phyloP scores from a whole-genome alignment of 2,888 invertebrate species.

The Neocrepidodera transversa region DNA sequence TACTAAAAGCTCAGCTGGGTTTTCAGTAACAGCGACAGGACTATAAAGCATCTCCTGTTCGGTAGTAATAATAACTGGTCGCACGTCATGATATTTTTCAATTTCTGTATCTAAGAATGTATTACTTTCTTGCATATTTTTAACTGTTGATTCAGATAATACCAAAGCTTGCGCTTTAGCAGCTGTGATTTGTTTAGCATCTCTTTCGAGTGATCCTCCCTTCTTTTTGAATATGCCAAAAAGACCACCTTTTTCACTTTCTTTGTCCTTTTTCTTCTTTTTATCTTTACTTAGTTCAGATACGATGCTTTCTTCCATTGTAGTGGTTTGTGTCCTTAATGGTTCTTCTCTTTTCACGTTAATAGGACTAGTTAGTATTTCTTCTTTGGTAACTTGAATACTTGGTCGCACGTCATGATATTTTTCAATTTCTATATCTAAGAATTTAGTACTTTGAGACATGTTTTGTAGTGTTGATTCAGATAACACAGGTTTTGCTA shows the following conservation, averaged over 20 bases:
- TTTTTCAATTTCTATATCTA: slow-evolving; percentile 37
- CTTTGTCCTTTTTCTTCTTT: background rate
- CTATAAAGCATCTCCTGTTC: background rate
- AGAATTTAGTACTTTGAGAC: slow-evolving; percentile 38
- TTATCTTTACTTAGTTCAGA: slow-evolving; percentile 24
- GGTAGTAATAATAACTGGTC: background rate
- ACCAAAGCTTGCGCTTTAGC: background rate
- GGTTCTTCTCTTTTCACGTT: background rate
- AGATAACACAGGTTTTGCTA: slow-evolving; percentile 31
- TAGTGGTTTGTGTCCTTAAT: background rate
- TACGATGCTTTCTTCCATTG: slow-evolving; percentile 6
- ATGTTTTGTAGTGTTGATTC: slow-evolving; percentile 38
- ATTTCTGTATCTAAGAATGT: slow-evolving; percentile 41
- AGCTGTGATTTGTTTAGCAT: background rate
- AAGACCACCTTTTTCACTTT: slow-evolving; percentile 1
- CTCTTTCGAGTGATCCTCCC: slow-evolving; percentile 9
- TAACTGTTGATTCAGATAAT: slow-evolving; percentile 34
- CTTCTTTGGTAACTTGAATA: background rate
- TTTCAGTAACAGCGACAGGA: background rate
- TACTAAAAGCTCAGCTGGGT: no score
- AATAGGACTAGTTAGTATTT: no score
- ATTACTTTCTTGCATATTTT: slow-evolving; percentile 39
- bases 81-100: slow-evolving; percentile 39
- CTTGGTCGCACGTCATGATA: slow-evolving; percentile 38
- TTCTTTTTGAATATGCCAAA: slow-evolving; percentile 27